phyloP scores from a whole-genome alignment of 2,888 invertebrate genomes.

The Dyspetes luteomarginatus region DNA sequence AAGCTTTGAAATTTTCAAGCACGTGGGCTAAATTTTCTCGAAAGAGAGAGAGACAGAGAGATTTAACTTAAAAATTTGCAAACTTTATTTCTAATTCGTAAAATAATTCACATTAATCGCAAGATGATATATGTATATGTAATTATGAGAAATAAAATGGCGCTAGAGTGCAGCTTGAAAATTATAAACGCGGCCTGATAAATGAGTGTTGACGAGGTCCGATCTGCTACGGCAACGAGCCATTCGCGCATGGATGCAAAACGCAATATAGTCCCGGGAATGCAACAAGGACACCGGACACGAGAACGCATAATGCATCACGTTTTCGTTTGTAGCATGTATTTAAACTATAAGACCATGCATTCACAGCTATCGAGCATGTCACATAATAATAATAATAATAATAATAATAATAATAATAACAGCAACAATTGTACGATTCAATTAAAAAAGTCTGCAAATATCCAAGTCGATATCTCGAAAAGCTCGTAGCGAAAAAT shows the following conservation, averaged over 20 bases:
- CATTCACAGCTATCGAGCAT: background rate
- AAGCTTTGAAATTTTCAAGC: background rate
- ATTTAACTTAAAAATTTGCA: no score
- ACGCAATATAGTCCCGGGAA: conserved; percentile 41
- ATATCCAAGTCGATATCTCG: no score
- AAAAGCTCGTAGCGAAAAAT: no score
- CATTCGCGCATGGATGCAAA: conserved; percentile 44
- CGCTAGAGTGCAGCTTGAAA: no score
- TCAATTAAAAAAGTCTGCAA: no score
- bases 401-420: background rate
- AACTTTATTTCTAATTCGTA: no score
- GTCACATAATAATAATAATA: background rate
- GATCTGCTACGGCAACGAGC: conserved; percentile 12
- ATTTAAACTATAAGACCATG: background rate
- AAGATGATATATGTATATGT: conserved; percentile 11
- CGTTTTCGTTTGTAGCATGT: conserved; percentile 9
- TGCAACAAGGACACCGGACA: conserved; percentile 56
- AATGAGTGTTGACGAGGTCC: no score
- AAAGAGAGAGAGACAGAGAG: no score
- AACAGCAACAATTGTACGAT: no score
- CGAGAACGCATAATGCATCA: conserved; percentile 19
- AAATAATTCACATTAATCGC: no score
- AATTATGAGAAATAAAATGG: background rate
- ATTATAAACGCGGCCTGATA: no score
- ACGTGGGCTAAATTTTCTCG: background rate